These are phyloP conservation scores for Philereme vetulata DNA, from an alignment of 2,888 invertebrate species.

Conservation along the genomic window DNA sequence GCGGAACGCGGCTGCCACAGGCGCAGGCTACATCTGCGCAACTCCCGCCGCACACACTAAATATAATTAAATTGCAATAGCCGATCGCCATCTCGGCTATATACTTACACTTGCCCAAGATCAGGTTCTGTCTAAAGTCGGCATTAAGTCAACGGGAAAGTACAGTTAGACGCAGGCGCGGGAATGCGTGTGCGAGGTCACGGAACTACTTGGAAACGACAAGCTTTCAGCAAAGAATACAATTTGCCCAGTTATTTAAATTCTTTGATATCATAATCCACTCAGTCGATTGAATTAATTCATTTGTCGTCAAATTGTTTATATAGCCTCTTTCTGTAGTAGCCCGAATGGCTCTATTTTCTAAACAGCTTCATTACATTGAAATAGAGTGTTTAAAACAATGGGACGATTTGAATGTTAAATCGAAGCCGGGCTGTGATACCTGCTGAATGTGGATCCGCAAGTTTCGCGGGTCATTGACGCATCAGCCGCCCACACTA, in stretches of 20 bases:
- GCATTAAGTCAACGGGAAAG: conserved; percentile 83
- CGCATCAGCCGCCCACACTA: conserved; percentile 77
- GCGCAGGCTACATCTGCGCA: conserved; percentile 67
- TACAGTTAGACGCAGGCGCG: conserved; percentile 83
- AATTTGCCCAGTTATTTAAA: conserved; percentile 55
- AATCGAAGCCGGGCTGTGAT: conserved; percentile 55
- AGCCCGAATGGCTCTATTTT: conserved; percentile 22
- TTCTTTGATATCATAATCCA: conserved; percentile 1
- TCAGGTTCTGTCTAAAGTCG: conserved; percentile 82
- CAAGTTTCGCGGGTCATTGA: conserved; percentile 82
- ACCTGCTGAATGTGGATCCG: conserved; percentile 79
- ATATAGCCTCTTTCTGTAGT: conserved; percentile 11
- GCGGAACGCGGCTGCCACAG: conserved; percentile 63
- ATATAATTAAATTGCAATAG: conserved; percentile 82
- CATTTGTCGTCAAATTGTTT: conserved; percentile 9
- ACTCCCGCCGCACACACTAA: conserved; percentile 66
- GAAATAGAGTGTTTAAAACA: conserved; percentile 46
- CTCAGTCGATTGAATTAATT: conserved; percentile 9
- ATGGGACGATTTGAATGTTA: conserved; percentile 52
- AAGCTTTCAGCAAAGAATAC: conserved; percentile 74
- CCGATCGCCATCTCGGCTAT: conserved; percentile 72
- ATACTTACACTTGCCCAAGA: conserved; percentile 79
- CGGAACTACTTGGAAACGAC: conserved; percentile 84
- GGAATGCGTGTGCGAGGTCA: conserved; percentile 84
- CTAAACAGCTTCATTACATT: conserved; percentile 26